These are phyloP conservation scores for Amblyjoppa proteus DNA, from an alignment of 2,888 invertebrate genomes.

Conservation along the genomic window DNA sequence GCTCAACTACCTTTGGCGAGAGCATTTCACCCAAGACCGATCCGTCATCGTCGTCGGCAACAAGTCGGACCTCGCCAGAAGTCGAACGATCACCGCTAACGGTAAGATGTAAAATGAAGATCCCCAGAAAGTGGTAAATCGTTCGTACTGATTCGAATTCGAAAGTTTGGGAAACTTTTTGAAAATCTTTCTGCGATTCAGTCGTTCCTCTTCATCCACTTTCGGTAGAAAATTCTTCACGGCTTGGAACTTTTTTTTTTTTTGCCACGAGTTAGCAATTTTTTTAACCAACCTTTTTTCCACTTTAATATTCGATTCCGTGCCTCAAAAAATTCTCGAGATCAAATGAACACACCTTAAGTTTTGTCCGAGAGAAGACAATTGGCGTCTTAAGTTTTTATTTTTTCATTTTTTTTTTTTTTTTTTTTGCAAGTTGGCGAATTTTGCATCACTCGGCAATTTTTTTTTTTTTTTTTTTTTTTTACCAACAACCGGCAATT, in stretches of 20 bases:
- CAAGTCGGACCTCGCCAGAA: conserved; percentile 96
- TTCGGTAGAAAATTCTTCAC: neutral
- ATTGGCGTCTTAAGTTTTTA: neutral
- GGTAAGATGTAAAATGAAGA: conserved; percentile 87
- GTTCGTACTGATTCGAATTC: neutral
- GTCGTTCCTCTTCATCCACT: neutral
- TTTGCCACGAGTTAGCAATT: no score
- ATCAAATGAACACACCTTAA: no score
- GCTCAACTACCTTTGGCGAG: conserved; percentile 93
- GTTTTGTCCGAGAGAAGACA: no score
- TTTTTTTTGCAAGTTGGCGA: no score
- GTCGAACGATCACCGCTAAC: conserved; percentile 92
- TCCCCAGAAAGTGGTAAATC: neutral
- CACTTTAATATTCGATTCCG: no score
- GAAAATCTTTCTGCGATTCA: neutral
- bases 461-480: no score
- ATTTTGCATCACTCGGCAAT: no score
- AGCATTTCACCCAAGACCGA: conserved; percentile 93
- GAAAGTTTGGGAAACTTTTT: neutral
- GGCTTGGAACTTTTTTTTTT: neutral
- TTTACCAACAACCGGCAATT: no score
- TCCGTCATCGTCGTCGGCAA: conserved; percentile 97
- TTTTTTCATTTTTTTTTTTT: no score
- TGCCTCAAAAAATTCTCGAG: no score
- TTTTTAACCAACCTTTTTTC: no score